phyloP scores from a whole-genome alignment of 2,113 vertebrate species.

The Poicephalus meyeri region DNA sequence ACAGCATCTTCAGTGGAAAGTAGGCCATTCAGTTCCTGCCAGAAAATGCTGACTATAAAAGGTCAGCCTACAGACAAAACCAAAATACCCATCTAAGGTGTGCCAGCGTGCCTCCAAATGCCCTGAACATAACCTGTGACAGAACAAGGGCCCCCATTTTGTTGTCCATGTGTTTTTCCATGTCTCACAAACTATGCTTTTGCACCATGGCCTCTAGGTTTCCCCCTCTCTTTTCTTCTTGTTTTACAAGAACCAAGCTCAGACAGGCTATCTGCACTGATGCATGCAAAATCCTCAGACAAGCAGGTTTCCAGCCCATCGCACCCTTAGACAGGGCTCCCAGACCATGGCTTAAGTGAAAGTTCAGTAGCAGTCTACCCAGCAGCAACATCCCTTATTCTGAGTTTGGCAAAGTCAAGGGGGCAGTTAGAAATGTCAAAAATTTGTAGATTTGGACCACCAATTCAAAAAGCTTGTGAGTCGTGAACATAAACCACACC shows the following conservation, averaged over 20 bases:
- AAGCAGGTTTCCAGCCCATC: background rate
- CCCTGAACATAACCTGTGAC: background rate
- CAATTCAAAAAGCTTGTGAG: background rate
- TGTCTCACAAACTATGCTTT: background rate
- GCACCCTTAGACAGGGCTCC: background rate
- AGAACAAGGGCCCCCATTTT: accelerated
- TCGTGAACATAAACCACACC: background rate
- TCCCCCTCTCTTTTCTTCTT: background rate
- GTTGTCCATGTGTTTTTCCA: background rate
- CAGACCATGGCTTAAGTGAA: background rate
- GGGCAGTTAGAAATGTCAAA: background rate
- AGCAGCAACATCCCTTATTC: background rate
- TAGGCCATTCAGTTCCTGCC: background rate
- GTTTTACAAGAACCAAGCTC: background rate
- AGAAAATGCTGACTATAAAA: background rate
- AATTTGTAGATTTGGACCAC: background rate
- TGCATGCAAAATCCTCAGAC: background rate
- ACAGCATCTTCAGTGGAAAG: background rate
- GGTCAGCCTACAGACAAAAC: background rate
- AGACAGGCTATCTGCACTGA: background rate
- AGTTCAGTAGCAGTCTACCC: background rate
- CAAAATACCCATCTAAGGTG: background rate
- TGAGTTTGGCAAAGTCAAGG: background rate
- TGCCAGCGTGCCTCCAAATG: background rate
- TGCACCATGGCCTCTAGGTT: background rate